Base-by-base conservation (phyloP, 2,113 vertebrate species). In the sheep (Ovis aries) region DNA sequence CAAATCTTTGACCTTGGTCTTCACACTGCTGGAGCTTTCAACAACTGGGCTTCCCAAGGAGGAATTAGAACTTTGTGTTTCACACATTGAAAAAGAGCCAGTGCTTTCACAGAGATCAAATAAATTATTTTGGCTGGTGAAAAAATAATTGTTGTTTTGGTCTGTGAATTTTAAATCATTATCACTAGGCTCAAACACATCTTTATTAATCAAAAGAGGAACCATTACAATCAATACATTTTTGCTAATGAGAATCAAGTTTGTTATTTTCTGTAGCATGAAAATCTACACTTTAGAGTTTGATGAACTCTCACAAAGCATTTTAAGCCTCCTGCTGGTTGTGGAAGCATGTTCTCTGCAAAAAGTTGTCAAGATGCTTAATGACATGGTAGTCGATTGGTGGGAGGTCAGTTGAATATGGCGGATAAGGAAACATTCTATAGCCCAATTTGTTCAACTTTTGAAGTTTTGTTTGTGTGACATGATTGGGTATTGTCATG, bases 1-100 rank as follows among this genome's bases (percentile, higher is more conserved):
- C 99, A 99, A 59, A 99, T 99, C 59, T 99, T 99, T 90, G 99
- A 99, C 95, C 99, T 99, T 96, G 99, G 99, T 57, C 98, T 99
- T 93, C 98, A 98, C 43, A 97, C 98, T 12, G 98, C 98, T 98
- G 99, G 99, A 99, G 89, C 27, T 5, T 48, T 95, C 74, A 98
- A 62, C 21, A 97, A 98, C 86, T 99, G 99, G 99, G 97, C 98
- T 98, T 36, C 99, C 98, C 14, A 99, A 59, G 78, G 91, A 71
- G 62, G 89, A 71, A 86, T 95, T 50, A 77, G 80, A 95, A 43
- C 97, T 97, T 19, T 98, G 99, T 16, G 83, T 98, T 87, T 43
- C 94, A 64, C 59, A 97, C 25, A 50, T 7, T 59, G 95, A 88
- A 25, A 97, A 95, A 53, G 98, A 98, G 64, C 98, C 64, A 97